These are phyloP conservation scores for Papilio demoleus DNA, from an alignment of 2,888 invertebrate species.

Conservation along the genomic window DNA sequence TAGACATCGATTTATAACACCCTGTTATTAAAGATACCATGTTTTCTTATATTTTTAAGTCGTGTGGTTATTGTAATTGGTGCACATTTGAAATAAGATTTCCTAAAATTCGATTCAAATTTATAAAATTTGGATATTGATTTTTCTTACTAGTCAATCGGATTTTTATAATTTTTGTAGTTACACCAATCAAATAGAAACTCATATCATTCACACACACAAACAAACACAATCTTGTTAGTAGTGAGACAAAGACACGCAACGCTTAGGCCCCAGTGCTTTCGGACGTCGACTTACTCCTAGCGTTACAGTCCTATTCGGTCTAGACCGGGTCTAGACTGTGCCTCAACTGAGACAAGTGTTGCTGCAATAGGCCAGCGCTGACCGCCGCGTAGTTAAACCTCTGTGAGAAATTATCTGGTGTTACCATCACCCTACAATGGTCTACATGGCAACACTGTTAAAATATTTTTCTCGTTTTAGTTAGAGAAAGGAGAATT, in stretches of 20 bases:
- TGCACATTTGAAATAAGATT: background rate
- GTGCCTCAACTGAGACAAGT: slow-evolving; percentile 78
- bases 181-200: slow-evolving; percentile 39
- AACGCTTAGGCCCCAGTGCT: slow-evolving; percentile 60
- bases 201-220: slow-evolving; percentile 42
- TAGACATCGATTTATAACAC: background rate
- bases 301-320: slow-evolving; percentile 52
- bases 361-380: slow-evolving; percentile 81
- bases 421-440: slow-evolving; percentile 76
- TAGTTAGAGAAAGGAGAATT: too few species aligned
- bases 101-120: background rate
- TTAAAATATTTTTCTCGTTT: background rate
- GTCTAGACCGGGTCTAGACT: slow-evolving; percentile 68
- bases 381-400: slow-evolving; percentile 83
- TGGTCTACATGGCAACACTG: slow-evolving; percentile 62
- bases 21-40: background rate
- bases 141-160: background rate
- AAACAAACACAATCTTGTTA: slow-evolving; percentile 53
- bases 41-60: background rate
- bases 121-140: too few species aligned
- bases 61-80: slow-evolving; percentile 18
- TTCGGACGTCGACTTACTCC: slow-evolving; percentile 73
- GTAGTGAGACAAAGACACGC: slow-evolving; percentile 60
- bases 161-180: background rate
- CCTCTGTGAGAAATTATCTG: slow-evolving; percentile 75